A percentile compares a stretch with the other conserved stretches of the same genome.
Conservation (phyloP, 2,888 invertebrate genomes). For the Leptinotarsa tumamoca region DNA sequence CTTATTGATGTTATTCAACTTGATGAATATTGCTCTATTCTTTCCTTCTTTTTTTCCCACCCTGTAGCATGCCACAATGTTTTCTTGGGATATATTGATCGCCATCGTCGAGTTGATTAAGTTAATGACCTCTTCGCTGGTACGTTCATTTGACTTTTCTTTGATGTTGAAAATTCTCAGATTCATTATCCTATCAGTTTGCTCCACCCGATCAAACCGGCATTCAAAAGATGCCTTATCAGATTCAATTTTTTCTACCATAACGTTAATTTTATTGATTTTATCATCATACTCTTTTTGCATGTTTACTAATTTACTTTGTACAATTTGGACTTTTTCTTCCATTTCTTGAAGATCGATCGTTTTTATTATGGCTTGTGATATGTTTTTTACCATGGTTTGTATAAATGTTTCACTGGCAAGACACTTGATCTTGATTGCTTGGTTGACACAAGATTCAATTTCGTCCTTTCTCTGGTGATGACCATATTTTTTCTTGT, state of each 20-base stretch:
- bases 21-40: neutral
- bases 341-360: neutral
- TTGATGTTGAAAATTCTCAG: neutral
- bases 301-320: neutral
- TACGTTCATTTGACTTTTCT: conserved; percentile 8
- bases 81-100: conserved; percentile 4
- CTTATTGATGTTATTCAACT: neutral
- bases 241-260: neutral
- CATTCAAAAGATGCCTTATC: neutral
- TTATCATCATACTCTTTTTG: conserved; percentile 8
- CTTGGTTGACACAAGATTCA: neutral
- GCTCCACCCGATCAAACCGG: neutral
- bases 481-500: neutral
- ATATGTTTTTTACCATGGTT: conserved; percentile 10
- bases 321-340: conserved; percentile 1
- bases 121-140: conserved; percentile 7
- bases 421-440: neutral
- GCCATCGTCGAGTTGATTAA: neutral
- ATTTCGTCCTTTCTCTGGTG: conserved; percentile 2
- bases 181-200: neutral
- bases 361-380: conserved; percentile 11
- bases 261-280: neutral
- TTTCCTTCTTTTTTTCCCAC: neutral
- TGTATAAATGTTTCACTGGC: conserved; percentile 13
- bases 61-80: conserved; percentile 10